Evolutionary conservation across 1,140 invertebrate species (phyloP).

Genomic region (Drosophila lacteicornis): DNA sequence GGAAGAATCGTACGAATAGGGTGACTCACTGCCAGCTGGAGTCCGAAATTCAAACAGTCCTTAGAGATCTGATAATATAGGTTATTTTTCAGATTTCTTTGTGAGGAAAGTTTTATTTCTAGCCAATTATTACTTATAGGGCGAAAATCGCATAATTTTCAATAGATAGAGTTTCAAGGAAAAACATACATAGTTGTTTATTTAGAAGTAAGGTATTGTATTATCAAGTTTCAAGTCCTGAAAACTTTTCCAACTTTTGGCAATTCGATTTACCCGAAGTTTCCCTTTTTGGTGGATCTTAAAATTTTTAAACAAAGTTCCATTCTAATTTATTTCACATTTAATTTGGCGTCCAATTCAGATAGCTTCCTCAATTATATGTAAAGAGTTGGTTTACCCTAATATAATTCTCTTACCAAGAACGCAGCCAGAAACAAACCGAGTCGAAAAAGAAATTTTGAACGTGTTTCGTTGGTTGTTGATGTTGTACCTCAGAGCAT

Average conservation of each 20-base stretch:
- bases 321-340: conserved; percentile 11
- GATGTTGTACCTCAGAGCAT: conserved; percentile 11
- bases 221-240: no score
- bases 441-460: conserved; percentile 51
- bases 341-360: neutral
- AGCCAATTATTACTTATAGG: no score
- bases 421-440: conserved; percentile 12
- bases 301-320: neutral
- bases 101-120: no score
- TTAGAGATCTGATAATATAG: neutral
- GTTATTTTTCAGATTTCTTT: neutral
- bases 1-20: conserved; percentile 32
- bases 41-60: neutral
- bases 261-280: neutral
- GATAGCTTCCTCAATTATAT: conserved; percentile 18
- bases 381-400: conserved; percentile 18
- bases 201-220: no score
- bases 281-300: neutral
- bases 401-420: conserved; percentile 38
- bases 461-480: conserved; percentile 44
- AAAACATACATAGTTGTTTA: no score
- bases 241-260: neutral
- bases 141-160: no score
- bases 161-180: no score
- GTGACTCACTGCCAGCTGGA: conserved; percentile 37